Evolutionary conservation across 2,888 invertebrate species (phyloP).

Genomic region (Pedicia rivosa): DNA sequence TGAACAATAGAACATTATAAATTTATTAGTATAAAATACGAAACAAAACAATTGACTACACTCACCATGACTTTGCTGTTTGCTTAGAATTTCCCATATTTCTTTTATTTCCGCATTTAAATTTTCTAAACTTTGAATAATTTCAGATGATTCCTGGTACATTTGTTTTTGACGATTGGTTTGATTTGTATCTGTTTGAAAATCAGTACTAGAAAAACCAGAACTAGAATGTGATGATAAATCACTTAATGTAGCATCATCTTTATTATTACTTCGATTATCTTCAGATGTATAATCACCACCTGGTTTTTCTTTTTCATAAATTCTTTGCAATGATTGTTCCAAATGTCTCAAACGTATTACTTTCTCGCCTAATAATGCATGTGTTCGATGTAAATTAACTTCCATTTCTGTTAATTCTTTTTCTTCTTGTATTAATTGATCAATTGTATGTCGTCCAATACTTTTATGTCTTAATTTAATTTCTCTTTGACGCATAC

Average conservation of each 20-base stretch:
- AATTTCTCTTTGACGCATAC: conserved; percentile 42
- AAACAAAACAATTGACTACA: conserved; percentile 13
- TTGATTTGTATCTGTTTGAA: conserved; percentile 31
- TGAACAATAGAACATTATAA: not conserved
- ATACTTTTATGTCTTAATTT: conserved; percentile 30
- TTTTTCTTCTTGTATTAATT: conserved; percentile 51
- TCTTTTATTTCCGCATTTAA: conserved; percentile 53
- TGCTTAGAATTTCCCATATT: conserved; percentile 48
- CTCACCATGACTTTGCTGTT: conserved; percentile 32
- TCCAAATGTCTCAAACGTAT: conserved; percentile 65
- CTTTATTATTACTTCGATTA: conserved; percentile 23
- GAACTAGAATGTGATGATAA: conserved; percentile 41
- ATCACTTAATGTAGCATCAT: conserved; percentile 48
- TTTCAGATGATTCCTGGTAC: conserved; percentile 49
- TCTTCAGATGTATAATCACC: conserved; percentile 11
- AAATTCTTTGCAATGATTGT: conserved; percentile 48
- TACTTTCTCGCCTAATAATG: conserved; percentile 66
- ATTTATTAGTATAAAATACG: not conserved
- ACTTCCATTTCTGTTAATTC: conserved; percentile 73
- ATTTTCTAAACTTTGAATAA: conserved; percentile 51
- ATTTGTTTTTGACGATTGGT: conserved; percentile 24
- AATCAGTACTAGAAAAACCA: conserved; percentile 49
- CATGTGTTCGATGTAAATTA: conserved; percentile 62
- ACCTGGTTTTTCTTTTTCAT: conserved; percentile 27
- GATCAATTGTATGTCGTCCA: conserved; percentile 23